Percentiles rank a stretch among this genome's conserved stretches.
These are phyloP conservation scores for Centropyge bicolor DNA, from an alignment of 2,797 vertebrate species.

Conservation along the genomic window DNA sequence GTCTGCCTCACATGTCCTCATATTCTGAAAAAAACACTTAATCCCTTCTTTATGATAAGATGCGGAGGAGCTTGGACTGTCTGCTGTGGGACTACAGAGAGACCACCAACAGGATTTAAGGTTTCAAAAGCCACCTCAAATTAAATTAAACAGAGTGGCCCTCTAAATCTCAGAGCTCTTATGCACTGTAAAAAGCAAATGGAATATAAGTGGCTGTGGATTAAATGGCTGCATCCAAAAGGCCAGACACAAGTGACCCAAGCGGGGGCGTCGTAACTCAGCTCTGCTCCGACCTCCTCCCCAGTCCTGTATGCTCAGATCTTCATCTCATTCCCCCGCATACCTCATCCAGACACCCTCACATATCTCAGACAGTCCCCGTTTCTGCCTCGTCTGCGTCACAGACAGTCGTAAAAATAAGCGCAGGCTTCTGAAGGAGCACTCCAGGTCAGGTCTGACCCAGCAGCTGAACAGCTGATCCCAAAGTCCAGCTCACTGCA, in stretches of 20 bases:
- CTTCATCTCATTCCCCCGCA: conserved; percentile 16
- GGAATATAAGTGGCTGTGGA: conserved; percentile 51
- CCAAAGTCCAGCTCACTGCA: conserved; percentile 16
- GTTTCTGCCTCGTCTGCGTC: conserved; percentile 46
- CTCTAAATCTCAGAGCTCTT: conserved; percentile 61
- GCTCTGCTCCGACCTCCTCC: conserved; percentile 11
- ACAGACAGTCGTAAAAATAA: conserved; percentile 61
- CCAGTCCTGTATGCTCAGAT: not conserved
- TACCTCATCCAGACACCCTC: conserved; percentile 29
- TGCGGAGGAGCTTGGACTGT: conserved; percentile 76
- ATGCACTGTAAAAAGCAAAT: conserved; percentile 54
- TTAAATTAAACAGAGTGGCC: conserved; percentile 71
- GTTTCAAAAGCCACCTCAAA: conserved; percentile 72
- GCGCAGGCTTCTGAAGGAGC: conserved; percentile 35
- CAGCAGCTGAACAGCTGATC: conserved; percentile 54
- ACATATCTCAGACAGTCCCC: conserved; percentile 32
- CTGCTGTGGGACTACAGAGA: conserved; percentile 67
- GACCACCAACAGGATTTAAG: conserved; percentile 72
- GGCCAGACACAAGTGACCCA: conserved; percentile 49
- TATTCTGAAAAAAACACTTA: conserved; percentile 76
- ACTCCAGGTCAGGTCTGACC: conserved; percentile 31
- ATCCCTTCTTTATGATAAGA: conserved; percentile 84
- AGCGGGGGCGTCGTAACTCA: conserved; percentile 45
- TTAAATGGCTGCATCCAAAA: conserved; percentile 38
- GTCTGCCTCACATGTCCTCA: conserved; percentile 68